Base-by-base conservation (phyloP, 2,113 vertebrate genomes). In the Felis chaus region DNA sequence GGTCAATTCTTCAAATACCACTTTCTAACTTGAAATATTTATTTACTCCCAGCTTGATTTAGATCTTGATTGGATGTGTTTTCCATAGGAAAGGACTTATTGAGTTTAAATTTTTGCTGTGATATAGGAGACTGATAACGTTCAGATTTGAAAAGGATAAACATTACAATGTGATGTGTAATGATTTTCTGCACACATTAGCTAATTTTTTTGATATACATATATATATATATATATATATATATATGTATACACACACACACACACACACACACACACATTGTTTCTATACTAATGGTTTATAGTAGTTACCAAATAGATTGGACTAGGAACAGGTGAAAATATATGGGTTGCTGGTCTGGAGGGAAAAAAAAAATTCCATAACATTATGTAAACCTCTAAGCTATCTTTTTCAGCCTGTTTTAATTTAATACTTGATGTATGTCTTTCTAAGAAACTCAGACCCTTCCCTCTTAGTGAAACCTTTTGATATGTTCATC, bases 21-120 rank as follows among this genome's bases (percentile, higher is more conserved):
- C 19, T 82, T 85, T 96, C 61, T 27, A 95, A 33, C 36, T 78
- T 85, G 57, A 81, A 88, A 76, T 87, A 57, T 78, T 96, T 84
- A 89, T 91, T 96, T 93, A 89, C 81, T 94, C 78, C 45, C 21
- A 31, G 16, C 25, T 95, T 85, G 23, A 31, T 84, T 12, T 61
- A 82, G 81, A 41, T 89, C 82, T 45, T 82, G 41, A 89, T 55
- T 94, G 76, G 33, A 85, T 4, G 9, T 50, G 4, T 89, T 95
- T 95, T 83, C 66, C 21, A 69, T 13, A 53, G 33, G 16, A 86
- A 93, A 85, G 55, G 25, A 91, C 9, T 93, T 71, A 85, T 0
- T 65, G 55, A 73, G 61, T 63, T 92, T 83, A 68, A 41, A 23
- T 16, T 79, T 97, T 74, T 92, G 10, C 80, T 55, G 7, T 39